Base-by-base conservation (phyloP, 2,113 vertebrate genomes). In the Empidonax alnorum region DNA sequence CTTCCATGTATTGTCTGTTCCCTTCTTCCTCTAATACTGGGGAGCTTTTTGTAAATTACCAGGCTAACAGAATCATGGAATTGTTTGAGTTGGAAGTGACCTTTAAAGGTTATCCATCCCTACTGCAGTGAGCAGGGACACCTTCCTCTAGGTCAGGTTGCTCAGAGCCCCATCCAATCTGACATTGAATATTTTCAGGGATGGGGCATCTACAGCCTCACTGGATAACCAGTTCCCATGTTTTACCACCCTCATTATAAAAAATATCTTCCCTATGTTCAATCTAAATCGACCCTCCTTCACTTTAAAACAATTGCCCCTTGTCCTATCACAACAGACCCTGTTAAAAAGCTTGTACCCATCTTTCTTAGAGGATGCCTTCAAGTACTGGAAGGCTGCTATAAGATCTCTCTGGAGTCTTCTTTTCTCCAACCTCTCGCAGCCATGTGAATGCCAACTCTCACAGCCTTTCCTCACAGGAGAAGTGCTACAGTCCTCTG, bases 1-100 rank as follows among this genome's bases (percentile, higher is more conserved):
- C 23, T 19, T 69, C 15, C 3, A 0, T 0, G 0, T 31, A 4
- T 33, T 21, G 3, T 20, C 68, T 50, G 19, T 52, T 66, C 12
- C 18, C 8, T 59, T 80, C 33, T 59, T 77, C 9, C 23, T 50
- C 33, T 3, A 2, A 42, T 21, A 59, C 16, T 0, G 11, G 19
- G 46, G 33, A 52, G 8, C 10, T 25, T 61, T 59, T 49, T 35
- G 25, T 59, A n/a, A 25, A 22, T 30, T 19, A 14, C 6, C 9
- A 39, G 50, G 31, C 15, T 9, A n/a, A 28, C 22, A n/a, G 52
- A 81, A 44, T 33, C 5, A 7, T 28, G 23, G 37, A 74, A 58
- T 42, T 66, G 58, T 66, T 66, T 41, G 35, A 30, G 13, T 55
- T 79, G 49, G 24, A 74, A 74, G 27, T 50, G 42, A 44, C 44